Evolutionary conservation across 1,140 invertebrate species (phyloP).

Genomic region (Schlechtendalia chinensis): DNA sequence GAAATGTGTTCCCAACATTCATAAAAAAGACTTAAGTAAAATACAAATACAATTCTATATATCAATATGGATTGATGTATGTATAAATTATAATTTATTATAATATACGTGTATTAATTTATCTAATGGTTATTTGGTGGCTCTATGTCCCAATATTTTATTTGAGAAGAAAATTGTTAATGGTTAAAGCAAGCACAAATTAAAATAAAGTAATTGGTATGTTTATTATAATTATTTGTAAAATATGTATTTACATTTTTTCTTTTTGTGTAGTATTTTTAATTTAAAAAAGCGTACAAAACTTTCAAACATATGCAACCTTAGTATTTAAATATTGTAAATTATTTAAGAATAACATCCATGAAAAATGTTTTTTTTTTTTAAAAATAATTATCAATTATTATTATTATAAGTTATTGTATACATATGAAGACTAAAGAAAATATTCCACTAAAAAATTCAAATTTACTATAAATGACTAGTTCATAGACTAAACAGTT

Average conservation of each 20-base stretch:
- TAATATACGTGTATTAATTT: conserved; percentile 9
- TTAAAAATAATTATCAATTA: neutral
- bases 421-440: conserved; percentile 10
- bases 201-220: conserved; percentile 32
- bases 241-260: conserved; percentile 40
- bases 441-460: conserved; percentile 40
- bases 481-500: conserved; percentile 40
- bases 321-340: conserved; percentile 28
- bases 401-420: conserved; percentile 26
- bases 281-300: conserved; percentile 36
- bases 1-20: conserved; percentile 37
- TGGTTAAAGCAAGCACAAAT: neutral
- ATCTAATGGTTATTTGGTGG: neutral
- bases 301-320: conserved; percentile 19
- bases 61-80: neutral
- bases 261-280: conserved; percentile 26
- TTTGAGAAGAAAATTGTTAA: conserved; percentile 3
- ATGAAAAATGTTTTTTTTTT: conserved; percentile 29
- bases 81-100: neutral
- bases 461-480: conserved; percentile 46
- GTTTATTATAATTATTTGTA: conserved; percentile 42
- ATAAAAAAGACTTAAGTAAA: conserved; percentile 31
- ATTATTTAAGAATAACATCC: conserved; percentile 29
- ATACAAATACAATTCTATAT: conserved; percentile 6
- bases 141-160: neutral